Evolutionary conservation across 53 echinoderm and acorn worm genomes (phyloP).

Genomic region (Henricia sp.): DNA sequence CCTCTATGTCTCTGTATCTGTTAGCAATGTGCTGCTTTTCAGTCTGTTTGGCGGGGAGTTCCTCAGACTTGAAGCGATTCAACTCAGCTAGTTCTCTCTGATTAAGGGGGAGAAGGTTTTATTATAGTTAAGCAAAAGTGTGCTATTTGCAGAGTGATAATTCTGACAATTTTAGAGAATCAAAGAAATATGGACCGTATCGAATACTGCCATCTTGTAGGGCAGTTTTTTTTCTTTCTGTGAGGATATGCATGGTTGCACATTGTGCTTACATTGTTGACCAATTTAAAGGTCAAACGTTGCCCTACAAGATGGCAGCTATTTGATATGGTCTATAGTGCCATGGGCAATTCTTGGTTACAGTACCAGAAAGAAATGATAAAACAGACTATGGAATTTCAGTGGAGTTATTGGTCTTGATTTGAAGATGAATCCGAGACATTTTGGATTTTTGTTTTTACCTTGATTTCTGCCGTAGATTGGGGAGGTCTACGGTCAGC

Average conservation of each 20-base stretch:
- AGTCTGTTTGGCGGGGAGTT: constrained; percentile 90
- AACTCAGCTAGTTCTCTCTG: constrained; percentile 84
- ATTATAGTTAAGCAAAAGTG: not conserved
- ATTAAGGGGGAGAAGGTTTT: not conserved
- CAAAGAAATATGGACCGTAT: not conserved
- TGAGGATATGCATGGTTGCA: too few relatives aligned
- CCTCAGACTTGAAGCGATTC: constrained; percentile 86
- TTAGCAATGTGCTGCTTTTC: constrained; percentile 82
- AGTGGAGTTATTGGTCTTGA: not conserved
- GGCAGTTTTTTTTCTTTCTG: too few relatives aligned
- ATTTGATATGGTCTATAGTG: too few relatives aligned
- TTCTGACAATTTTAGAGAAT: too few relatives aligned
- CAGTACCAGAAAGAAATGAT: too few relatives aligned
- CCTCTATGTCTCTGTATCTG: constrained; percentile 87
- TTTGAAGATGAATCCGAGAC: not conserved
- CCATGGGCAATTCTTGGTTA: too few relatives aligned
- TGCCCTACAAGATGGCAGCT: too few relatives aligned
- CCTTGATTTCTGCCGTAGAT: constrained; percentile 87
- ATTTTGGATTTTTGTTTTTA: constrained; percentile 28
- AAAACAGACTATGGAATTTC: not conserved
- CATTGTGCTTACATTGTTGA: too few relatives aligned
- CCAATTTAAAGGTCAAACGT: too few relatives aligned
- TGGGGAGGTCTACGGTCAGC: constrained; percentile 93
- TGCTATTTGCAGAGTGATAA: not conserved
- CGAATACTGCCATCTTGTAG: too few relatives aligned